phyloP scores from a whole-genome alignment of 2,113 vertebrate species.

The Eulacestoma nigropectus region DNA sequence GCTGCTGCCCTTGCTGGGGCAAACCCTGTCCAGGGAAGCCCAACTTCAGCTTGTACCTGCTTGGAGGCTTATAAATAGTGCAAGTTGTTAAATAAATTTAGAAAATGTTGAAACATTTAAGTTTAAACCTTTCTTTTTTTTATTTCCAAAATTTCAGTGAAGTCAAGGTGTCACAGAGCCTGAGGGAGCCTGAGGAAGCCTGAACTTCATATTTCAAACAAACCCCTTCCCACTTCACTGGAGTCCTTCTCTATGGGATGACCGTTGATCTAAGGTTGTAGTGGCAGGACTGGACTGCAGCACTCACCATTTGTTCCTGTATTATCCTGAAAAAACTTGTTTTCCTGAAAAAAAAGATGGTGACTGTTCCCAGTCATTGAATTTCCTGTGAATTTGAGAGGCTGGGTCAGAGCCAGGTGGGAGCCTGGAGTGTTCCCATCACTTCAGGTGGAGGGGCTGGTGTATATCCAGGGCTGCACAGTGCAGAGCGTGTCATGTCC shows the following conservation, averaged over 20 bases:
- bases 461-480: background rate
- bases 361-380: accelerated
- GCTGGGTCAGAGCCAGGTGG: background rate
- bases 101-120: background rate
- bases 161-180: background rate
- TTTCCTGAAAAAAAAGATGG: background rate
- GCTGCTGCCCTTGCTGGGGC: background rate
- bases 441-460: background rate
- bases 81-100: background rate
- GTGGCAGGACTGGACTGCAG: background rate
- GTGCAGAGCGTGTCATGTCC: accelerated
- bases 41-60: accelerated
- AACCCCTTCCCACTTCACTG: background rate
- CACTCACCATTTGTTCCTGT: accelerated
- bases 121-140: background rate
- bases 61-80: background rate
- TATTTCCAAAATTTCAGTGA: background rate
- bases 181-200: background rate
- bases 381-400: background rate
- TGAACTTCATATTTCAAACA: background rate
- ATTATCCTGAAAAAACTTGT: background rate
- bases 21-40: background rate
- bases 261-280: accelerated
- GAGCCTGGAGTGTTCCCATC: background rate
- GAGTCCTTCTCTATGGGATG: background rate